phyloP scores from a whole-genome alignment of 37 sponge, comb jelly and placozoan genomes.

The Hormiphora californensis region DNA sequence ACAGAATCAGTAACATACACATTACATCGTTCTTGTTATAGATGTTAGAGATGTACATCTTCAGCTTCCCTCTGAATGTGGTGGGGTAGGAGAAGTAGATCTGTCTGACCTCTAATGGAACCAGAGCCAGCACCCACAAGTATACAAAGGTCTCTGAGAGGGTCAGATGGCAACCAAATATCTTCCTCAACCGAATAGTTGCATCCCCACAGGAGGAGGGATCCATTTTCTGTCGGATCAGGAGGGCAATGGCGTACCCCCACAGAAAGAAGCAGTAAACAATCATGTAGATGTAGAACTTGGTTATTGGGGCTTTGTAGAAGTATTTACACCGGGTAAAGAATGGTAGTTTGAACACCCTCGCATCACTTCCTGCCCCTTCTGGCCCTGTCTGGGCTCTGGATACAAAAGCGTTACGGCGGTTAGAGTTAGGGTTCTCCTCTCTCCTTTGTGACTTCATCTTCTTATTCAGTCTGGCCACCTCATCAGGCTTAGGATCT shows the following conservation, averaged over 20 bases:
- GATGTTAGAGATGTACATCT: neutral
- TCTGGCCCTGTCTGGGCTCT: too few species aligned
- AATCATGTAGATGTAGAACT: neutral
- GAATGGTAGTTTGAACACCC: neutral
- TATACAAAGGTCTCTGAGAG: neutral
- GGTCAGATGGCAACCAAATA: neutral
- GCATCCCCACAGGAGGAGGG: neutral
- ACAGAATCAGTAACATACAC: neutral
- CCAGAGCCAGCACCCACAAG: neutral
- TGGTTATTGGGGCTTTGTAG: conserved; percentile 15
- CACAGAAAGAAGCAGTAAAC: neutral
- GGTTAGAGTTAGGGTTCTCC: neutral
- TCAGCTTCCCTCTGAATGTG: neutral
- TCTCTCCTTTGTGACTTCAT: neutral
- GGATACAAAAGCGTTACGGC: neutral
- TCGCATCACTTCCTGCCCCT: too few species aligned
- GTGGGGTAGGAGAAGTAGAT: conserved; percentile 42
- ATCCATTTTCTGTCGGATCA: neutral
- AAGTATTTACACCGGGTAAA: neutral
- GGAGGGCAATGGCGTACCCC: neutral
- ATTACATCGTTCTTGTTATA: conserved; percentile 29
- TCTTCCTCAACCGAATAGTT: neutral
- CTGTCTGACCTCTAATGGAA: neutral
- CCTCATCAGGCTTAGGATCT: neutral
- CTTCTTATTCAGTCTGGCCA: too few species aligned